Percentiles rank a stretch among this genome's conserved stretches.
Evolutionary conservation across 37 sponge, comb jelly and placozoan genomes (phyloP).

Genomic region (Bolinopsis microptera): DNA sequence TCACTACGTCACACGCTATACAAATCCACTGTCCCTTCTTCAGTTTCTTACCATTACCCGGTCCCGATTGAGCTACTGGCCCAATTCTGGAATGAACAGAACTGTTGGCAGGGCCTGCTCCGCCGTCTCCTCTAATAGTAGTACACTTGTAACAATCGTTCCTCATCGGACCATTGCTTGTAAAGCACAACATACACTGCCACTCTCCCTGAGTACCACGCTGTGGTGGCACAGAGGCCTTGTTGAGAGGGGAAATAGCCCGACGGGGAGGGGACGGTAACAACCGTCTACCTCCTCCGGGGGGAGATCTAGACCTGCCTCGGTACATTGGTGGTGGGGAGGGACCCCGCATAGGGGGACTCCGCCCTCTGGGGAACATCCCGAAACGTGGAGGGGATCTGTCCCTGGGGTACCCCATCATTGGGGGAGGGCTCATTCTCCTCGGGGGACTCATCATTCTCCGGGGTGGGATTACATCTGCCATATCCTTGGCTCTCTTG

Average conservation of each 20-base stretch:
- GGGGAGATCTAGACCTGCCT: neutral
- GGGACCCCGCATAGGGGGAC: neutral
- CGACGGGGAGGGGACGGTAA: neutral
- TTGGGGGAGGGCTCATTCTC: neutral
- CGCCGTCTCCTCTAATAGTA: neutral
- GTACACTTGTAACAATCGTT: conserved; percentile 43
- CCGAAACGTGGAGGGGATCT: neutral
- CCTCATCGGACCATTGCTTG: neutral
- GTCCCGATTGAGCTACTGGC: neutral
- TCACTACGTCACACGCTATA: neutral
- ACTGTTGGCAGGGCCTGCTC: neutral
- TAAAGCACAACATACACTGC: neutral
- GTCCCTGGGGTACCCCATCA: neutral
- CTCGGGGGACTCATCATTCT: conserved; percentile 1
- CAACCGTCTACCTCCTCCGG: neutral
- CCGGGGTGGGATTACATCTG: neutral
- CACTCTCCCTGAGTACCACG: neutral
- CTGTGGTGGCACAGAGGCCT: neutral
- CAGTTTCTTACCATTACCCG: neutral
- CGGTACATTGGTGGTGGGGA: neutral
- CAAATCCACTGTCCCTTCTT: neutral
- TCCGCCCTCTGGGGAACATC: neutral
- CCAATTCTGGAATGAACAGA: neutral
- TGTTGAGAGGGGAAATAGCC: conserved; percentile 17
- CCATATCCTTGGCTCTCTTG: neutral